phyloP scores from a whole-genome alignment of 2,888 invertebrate species.

The Leptinotarsa tumamoca region DNA sequence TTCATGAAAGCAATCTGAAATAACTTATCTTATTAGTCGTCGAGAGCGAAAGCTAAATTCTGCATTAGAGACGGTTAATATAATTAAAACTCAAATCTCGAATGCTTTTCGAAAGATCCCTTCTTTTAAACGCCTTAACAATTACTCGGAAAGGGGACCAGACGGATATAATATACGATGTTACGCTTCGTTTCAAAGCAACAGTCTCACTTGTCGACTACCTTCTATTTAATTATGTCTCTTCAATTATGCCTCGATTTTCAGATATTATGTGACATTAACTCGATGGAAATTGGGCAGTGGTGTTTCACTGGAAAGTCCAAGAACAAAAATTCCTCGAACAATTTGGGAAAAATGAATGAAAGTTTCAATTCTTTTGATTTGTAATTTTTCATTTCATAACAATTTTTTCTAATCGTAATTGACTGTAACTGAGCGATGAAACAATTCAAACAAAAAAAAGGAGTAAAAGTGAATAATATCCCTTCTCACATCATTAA shows the following conservation, averaged over 20 bases:
- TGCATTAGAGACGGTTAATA: constrained; percentile 45
- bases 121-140: constrained; percentile 42
- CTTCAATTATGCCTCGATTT: constrained; percentile 30
- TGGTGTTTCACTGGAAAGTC: background rate
- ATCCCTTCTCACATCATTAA: no score
- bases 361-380: background rate
- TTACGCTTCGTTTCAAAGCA: constrained; percentile 31
- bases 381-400: no score
- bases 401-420: no score
- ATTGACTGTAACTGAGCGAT: no score
- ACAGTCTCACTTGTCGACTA: constrained; percentile 25
- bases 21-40: constrained; percentile 52
- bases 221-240: constrained; percentile 37
- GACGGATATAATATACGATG: constrained; percentile 28
- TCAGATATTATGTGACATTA: background rate
- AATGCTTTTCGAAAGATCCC: constrained; percentile 31
- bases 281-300: background rate
- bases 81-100: constrained; percentile 48
- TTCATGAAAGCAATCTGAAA: constrained; percentile 48
- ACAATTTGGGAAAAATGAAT: background rate
- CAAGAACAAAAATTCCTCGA: background rate
- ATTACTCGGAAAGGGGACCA: constrained; percentile 38
- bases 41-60: constrained; percentile 50
- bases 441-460: no score
- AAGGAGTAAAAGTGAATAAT: no score